Evolutionary conservation across 2,888 invertebrate genomes (phyloP).

Genomic region (Mesodorylaimus sp.): DNA sequence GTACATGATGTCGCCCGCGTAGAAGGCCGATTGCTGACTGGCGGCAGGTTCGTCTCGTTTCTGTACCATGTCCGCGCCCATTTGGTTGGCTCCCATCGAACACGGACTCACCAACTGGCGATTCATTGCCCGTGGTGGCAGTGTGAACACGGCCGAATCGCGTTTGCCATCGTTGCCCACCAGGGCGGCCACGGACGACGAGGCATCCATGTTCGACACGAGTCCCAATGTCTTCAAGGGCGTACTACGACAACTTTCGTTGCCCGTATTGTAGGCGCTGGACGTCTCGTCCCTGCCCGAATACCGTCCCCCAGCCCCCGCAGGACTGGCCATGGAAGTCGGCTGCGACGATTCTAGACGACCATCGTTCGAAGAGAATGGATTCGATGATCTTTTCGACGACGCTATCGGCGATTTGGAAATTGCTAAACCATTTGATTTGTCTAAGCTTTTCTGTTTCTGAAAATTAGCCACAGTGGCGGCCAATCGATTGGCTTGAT

Average conservation of each 20-base stretch:
- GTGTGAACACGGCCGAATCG: constrained; percentile 2
- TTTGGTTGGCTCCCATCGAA: neutral
- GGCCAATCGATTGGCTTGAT: constrained; percentile 4
- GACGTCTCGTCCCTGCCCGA: constrained; percentile 44
- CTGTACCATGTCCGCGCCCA: too few relatives aligned
- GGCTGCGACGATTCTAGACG: neutral
- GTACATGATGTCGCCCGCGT: constrained; percentile 47
- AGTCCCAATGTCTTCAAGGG: constrained; percentile 40
- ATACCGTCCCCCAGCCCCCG: neutral
- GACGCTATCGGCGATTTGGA: neutral
- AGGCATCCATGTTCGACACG: too few relatives aligned
- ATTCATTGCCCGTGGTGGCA: neutral
- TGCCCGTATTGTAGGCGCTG: constrained; percentile 53
- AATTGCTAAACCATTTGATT: too few relatives aligned
- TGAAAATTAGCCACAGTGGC: neutral
- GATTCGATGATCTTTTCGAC: neutral
- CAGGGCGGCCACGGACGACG: constrained; percentile 49
- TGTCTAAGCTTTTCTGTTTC: neutral
- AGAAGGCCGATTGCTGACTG: constrained; percentile 10
- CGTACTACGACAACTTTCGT: constrained; percentile 51
- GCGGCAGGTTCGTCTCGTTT: too few relatives aligned
- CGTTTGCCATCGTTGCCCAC: constrained; percentile 20
- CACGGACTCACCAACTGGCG: neutral
- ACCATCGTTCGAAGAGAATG: too few relatives aligned
- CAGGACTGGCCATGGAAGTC: neutral